Evolutionary conservation across 64 coral and sea anemone species (phyloP), one percentile per base, ranked within the genome.

Genomic region (Actinia equina): DNA sequence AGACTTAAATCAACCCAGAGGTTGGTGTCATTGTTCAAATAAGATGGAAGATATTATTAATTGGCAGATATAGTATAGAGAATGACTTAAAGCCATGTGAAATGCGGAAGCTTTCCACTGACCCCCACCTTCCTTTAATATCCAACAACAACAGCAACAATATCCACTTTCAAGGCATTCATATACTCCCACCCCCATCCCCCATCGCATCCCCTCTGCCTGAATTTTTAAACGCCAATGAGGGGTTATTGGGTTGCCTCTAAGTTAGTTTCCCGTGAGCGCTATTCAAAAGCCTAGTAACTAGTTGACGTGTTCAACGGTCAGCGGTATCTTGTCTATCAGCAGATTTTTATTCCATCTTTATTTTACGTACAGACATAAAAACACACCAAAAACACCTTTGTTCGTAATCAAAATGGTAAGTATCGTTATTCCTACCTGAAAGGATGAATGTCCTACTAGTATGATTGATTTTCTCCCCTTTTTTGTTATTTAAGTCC

Each of bases 401-500:
- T 74, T 27, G 30, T 37, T 25, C 8, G 10, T 74, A 3, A 74
- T 74, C 69, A 74, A 74, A 74, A 74, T 74, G 69, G 69, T 74
- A 74, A 74, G 25, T 74, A 74, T 74, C 69, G 69, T 26, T 41
- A 7, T n/a, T 15, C 41, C n/a, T 14, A 74, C 12, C 69, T 2
- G 26, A 0, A 74, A 7, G 10, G 26, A 14, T 30, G 6, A 10
- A 42, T 74, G 3, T 30, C 13, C 9, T 41, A 74, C 15, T 11
- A 15, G 37, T 4, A 7, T 74, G 22, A 74, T 74, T 57, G 13
- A 30, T 49, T 19, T 51, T 52, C 44, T 44, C 6, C 1, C 17
- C 23, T 3, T 52, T 82, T 6, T 71, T 84, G 25, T 4, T 49
- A 30, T 78, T 26, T 43, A 77, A 95, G 97, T 99, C 97, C 57